A percentile compares a stretch with the other conserved stretches of the same genome.
These are phyloP conservation scores for Meiosimyza platycephala DNA, from an alignment of 2,888 invertebrate species.

Conservation along the genomic window DNA sequence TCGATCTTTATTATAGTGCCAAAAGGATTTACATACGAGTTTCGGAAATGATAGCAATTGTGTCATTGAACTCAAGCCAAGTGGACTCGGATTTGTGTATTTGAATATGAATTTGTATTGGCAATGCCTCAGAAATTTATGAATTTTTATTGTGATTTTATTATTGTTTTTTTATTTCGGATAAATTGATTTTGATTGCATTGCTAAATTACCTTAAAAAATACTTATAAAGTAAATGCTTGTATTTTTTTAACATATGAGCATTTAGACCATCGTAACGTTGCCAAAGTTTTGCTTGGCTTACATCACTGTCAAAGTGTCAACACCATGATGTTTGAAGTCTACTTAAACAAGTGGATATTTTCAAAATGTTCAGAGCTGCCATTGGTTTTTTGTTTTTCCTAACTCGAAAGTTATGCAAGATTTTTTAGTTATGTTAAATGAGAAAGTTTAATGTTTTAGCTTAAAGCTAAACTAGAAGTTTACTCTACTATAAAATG, in stretches of 20 bases:
- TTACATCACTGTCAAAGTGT: conserved; percentile 10
- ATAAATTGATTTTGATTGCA: too few relatives aligned
- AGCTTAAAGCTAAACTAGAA: too few relatives aligned
- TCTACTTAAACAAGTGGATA: neutral
- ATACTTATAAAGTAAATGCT: too few relatives aligned
- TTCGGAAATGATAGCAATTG: conserved; percentile 17
- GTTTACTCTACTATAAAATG: neutral
- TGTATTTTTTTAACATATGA: too few relatives aligned
- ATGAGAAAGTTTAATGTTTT: too few relatives aligned
- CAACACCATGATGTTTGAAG: neutral
- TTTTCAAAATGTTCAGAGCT: too few relatives aligned
- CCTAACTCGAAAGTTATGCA: too few relatives aligned
- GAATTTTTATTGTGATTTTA: conserved; percentile 1
- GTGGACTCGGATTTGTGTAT: neutral
- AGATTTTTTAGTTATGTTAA: too few relatives aligned
- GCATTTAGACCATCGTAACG: too few relatives aligned
- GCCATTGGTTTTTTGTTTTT: too few relatives aligned
- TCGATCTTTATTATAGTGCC: conserved; percentile 13
- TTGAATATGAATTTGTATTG: neutral
- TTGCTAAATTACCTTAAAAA: too few relatives aligned
- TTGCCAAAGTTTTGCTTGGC: neutral
- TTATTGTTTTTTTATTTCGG: too few relatives aligned
- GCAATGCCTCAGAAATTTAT: neutral
- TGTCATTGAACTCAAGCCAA: conserved; percentile 29
- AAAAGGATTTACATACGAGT: conserved; percentile 7